Evolutionary conservation across 2,797 vertebrate species (phyloP).

Genomic region (Miichthys miiuy): DNA sequence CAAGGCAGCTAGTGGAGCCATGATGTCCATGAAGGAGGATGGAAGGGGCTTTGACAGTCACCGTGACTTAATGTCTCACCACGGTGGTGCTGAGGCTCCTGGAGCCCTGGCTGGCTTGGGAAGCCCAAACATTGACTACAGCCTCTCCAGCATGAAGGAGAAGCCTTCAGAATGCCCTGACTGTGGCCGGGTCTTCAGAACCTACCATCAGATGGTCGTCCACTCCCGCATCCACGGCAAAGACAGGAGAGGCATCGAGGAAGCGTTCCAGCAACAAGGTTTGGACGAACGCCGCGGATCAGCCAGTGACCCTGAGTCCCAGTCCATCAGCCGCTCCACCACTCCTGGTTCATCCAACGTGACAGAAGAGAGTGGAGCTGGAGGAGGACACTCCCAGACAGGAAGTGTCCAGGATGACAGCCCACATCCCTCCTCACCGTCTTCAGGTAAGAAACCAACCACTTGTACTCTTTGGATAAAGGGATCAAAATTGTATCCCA

Average conservation of each 20-base stretch:
- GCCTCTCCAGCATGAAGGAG: slow-evolving; percentile 91
- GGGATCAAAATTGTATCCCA: background rate
- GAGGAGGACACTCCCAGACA: slow-evolving; percentile 95
- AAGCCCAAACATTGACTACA: slow-evolving; percentile 91
- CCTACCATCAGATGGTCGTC: slow-evolving; percentile 98
- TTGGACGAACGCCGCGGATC: slow-evolving; percentile 96
- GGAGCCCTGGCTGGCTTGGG: slow-evolving; percentile 79
- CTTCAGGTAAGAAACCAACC: slow-evolving; percentile 90
- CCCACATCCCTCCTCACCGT: slow-evolving; percentile 97
- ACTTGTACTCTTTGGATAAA: slow-evolving; percentile 16
- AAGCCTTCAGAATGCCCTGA: slow-evolving; percentile 97
- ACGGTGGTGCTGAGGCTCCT: slow-evolving; percentile 63
- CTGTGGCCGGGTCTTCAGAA: slow-evolving; percentile 97
- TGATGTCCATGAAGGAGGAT: slow-evolving; percentile 93
- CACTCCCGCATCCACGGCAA: slow-evolving; percentile 97
- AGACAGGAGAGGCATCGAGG: slow-evolving; percentile 91
- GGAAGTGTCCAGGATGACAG: slow-evolving; percentile 98
- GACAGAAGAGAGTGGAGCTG: slow-evolving; percentile 95
- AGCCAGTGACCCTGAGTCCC: slow-evolving; percentile 97
- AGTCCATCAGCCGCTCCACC: slow-evolving; percentile 98
- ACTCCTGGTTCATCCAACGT: slow-evolving; percentile 98
- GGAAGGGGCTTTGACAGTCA: slow-evolving; percentile 89
- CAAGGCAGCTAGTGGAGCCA: slow-evolving; percentile 88
- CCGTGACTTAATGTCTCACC: slow-evolving; percentile 93
- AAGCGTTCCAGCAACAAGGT: slow-evolving; percentile 87